phyloP scores from a whole-genome alignment of 1,140 invertebrate genomes.

The Chionoecetes opilio region DNA sequence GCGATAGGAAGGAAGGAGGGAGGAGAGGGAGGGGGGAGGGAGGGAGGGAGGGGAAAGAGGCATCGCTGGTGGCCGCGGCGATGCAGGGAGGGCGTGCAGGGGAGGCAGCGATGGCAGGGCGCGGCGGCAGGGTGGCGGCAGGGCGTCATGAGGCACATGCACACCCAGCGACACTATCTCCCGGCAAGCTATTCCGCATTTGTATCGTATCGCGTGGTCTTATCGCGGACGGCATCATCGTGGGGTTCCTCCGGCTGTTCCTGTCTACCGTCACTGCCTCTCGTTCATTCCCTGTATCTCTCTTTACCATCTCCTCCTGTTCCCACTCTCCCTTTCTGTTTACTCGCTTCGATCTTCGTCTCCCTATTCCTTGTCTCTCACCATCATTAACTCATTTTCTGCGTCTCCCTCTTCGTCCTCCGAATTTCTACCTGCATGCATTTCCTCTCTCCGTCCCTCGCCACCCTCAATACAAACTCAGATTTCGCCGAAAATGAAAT shows the following conservation, averaged over 20 bases:
- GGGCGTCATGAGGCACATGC: neutral
- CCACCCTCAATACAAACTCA: neutral
- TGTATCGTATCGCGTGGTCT: conserved; percentile 57
- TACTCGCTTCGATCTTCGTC: conserved; percentile 36
- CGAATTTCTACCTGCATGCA: conserved; percentile 17
- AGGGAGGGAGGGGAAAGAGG: neutral
- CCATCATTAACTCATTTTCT: conserved; percentile 33
- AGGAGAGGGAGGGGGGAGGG: neutral
- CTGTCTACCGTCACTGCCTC: conserved; percentile 36
- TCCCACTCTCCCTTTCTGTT: conserved; percentile 41
- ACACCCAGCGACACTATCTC: conserved; percentile 42
- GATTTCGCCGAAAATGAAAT: conserved; percentile 5
- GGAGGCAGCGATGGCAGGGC: neutral
- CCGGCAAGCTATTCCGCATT: conserved; percentile 35
- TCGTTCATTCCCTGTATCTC: conserved; percentile 43
- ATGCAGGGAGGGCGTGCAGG: neutral
- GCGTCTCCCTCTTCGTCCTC: conserved; percentile 35
- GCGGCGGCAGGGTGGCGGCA: neutral
- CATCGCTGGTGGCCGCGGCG: neutral
- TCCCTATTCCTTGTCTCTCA: conserved; percentile 4
- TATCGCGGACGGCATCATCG: conserved; percentile 54
- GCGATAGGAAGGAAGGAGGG: neutral
- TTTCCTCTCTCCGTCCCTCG: conserved; percentile 33
- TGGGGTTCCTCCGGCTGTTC: conserved; percentile 25
- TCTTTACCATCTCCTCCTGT: conserved; percentile 41